Conservation (phyloP, 2,888 invertebrate genomes). For the Aphodius granarius region DNA sequence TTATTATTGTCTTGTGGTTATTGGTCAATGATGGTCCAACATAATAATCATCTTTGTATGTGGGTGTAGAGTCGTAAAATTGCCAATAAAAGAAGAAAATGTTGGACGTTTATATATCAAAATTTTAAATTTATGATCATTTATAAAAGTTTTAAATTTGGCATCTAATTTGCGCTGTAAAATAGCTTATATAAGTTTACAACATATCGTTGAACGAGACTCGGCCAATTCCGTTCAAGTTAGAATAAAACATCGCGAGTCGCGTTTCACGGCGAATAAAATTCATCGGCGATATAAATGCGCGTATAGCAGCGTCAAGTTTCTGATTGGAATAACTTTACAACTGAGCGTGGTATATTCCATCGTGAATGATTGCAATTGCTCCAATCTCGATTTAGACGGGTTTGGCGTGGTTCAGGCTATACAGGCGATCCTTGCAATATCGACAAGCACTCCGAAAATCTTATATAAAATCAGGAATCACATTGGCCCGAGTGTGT, state of each 20-base stretch:
- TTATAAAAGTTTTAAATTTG: background rate
- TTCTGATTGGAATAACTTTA: background rate
- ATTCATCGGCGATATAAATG: background rate
- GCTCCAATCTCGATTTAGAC: background rate
- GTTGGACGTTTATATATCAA: no score
- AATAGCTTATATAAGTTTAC: background rate
- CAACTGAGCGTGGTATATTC: background rate
- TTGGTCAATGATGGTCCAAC: no score
- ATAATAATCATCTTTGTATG: no score
- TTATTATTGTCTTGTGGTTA: no score
- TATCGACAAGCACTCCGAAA: conserved; percentile 9
- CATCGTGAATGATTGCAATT: background rate
- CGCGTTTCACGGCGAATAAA: background rate
- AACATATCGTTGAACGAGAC: background rate
- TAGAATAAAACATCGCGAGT: background rate
- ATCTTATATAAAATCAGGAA: conserved; percentile 1
- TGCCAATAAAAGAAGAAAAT: no score
- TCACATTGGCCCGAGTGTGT: conserved; percentile 7
- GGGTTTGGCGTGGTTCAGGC: background rate
- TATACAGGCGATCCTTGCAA: background rate
- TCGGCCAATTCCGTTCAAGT: background rate
- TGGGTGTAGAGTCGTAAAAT: no score
- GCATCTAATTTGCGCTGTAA: background rate
- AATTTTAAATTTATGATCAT: background rate
- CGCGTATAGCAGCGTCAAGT: background rate